Percentiles rank a stretch among this genome's conserved stretches.
These are phyloP conservation scores for Nomada lathburiana DNA, from an alignment of 2,888 invertebrate species.

Conservation along the genomic window DNA sequence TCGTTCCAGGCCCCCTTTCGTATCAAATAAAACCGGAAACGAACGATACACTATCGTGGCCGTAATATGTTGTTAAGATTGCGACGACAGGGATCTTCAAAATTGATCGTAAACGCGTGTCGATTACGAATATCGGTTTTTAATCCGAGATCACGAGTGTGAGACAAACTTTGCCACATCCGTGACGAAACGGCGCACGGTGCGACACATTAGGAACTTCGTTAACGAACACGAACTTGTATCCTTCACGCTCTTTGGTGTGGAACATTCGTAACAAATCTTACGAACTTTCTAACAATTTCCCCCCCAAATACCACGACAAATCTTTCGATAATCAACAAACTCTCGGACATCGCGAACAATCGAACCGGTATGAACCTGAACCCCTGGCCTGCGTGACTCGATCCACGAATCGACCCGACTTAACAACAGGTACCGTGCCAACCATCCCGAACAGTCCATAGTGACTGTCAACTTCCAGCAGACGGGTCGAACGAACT, in stretches of 20 bases:
- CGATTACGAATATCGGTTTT: slow-evolving; percentile 42
- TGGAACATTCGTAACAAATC: too few relatives aligned
- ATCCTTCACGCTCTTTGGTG: too few relatives aligned
- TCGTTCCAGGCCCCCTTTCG: slow-evolving; percentile 46
- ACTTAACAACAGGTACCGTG: neutral
- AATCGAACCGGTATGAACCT: too few relatives aligned
- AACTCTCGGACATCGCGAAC: too few relatives aligned
- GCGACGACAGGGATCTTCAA: slow-evolving; percentile 25
- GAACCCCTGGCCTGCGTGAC: too few relatives aligned
- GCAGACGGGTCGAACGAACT: neutral
- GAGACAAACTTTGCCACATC: neutral
- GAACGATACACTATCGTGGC: slow-evolving; percentile 27
- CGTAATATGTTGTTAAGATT: slow-evolving; percentile 43
- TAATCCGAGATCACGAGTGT: slow-evolving; percentile 31
- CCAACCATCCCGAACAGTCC: neutral
- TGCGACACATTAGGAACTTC: too few relatives aligned
- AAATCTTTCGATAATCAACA: too few relatives aligned
- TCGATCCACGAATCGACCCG: neutral
- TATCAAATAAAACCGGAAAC: slow-evolving; percentile 49
- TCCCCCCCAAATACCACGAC: too few relatives aligned
- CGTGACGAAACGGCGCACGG: neutral
- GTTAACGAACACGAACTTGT: too few relatives aligned
- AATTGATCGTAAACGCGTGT: slow-evolving; percentile 44
- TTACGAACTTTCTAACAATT: too few relatives aligned
- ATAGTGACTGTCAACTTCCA: neutral